Percentiles rank a stretch among this genome's conserved stretches.
Conservation (phyloP, 2,888 invertebrate genomes). For the Polydrusus cervinus region DNA sequence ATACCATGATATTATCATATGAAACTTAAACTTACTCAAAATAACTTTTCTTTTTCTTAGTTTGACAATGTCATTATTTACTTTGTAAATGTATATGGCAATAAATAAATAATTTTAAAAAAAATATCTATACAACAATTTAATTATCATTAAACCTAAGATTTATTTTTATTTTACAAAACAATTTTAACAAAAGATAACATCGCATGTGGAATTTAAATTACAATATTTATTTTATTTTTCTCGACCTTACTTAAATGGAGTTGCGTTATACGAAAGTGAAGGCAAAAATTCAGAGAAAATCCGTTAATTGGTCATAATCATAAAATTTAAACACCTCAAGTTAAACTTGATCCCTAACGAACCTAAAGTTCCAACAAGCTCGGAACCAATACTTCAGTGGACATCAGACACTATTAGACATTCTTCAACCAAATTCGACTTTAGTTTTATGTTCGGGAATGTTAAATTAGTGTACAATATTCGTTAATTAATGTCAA, state of each 20-base stretch:
- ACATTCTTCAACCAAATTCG: conserved; percentile 54
- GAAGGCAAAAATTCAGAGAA: conserved; percentile 20
- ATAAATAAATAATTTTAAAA: too few species aligned
- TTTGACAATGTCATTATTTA: too few species aligned
- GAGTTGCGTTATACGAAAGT: not conserved
- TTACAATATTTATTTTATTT: not conserved
- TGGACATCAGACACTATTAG: conserved; percentile 44
- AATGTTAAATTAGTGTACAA: conserved; percentile 60
- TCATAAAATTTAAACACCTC: conserved; percentile 54
- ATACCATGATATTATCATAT: too few species aligned
- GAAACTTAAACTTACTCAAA: too few species aligned
- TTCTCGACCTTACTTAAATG: not conserved
- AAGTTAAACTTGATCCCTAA: conserved; percentile 43
- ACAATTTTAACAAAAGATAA: too few species aligned
- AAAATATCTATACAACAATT: not conserved
- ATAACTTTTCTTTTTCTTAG: too few species aligned
- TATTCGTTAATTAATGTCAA: conserved; percentile 59
- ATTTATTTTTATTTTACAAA: too few species aligned
- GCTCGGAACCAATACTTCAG: conserved; percentile 45
- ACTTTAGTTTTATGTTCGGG: conserved; percentile 51
- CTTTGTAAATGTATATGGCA: too few species aligned
- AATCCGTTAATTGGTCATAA: conserved; percentile 51
- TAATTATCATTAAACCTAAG: not conserved
- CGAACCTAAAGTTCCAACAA: conserved; percentile 50
- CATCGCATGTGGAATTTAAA: not conserved